Evolutionary conservation across 2,888 invertebrate genomes (phyloP).

Genomic region (Hymenopus coronatus): DNA sequence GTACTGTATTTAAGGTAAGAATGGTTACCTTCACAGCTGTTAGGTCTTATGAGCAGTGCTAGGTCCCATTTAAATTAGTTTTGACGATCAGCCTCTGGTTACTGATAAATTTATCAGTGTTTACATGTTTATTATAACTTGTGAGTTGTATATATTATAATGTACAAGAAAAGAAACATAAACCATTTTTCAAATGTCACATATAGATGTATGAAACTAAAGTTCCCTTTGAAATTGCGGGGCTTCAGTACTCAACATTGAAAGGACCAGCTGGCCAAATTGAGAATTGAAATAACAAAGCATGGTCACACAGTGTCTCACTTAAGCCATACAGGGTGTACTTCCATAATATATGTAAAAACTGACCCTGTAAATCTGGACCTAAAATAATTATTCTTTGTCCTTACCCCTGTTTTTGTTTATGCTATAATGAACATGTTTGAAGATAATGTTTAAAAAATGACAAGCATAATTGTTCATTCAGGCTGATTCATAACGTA

Average conservation of each 20-base stretch:
- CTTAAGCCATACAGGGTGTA: neutral
- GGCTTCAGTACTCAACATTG: neutral
- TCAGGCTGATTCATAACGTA: neutral
- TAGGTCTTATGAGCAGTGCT: neutral
- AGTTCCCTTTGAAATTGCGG: neutral
- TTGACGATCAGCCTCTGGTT: neutral
- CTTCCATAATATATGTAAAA: neutral
- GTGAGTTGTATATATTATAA: neutral
- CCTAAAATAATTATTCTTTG: neutral
- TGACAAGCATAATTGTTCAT: neutral
- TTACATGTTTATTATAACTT: neutral
- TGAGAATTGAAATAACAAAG: neutral
- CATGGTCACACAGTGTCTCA: neutral
- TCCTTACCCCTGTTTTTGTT: neutral
- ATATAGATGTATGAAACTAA: neutral
- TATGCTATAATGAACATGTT: neutral
- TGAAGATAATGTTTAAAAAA: neutral
- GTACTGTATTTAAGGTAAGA: neutral
- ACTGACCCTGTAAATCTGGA: neutral
- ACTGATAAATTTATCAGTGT: neutral
- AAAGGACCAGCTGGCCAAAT: neutral
- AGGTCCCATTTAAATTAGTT: neutral
- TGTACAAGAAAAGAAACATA: neutral
- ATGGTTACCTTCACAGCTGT: neutral
- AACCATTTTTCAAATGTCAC: neutral